Evolutionary conservation across 2,888 invertebrate genomes (phyloP), one percentile per base, ranked within the genome.

Genomic region (Arctia plantaginis): DNA sequence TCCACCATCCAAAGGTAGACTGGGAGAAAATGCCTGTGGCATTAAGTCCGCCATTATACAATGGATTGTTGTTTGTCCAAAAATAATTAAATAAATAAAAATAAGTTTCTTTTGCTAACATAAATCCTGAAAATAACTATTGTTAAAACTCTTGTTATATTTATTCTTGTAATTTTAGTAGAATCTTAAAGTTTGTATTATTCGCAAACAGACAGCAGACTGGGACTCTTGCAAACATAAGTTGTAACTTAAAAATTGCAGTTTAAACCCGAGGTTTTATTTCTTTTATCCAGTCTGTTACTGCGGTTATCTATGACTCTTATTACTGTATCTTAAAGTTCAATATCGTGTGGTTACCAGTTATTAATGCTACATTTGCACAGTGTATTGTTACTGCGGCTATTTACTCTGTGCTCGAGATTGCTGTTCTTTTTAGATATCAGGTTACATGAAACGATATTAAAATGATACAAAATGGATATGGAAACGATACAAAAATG

Each of bases 321-420:
- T 83, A 76, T 76, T 67, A 15, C 59, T 44, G 3, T 18, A 13
- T 0, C 12, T 35, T 75, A 83, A 74, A 71, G 74, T 23, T 73
- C 67, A 69, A 66, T 77, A 69, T 79, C 73, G 74, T 77, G 39
- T 77, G 78, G 41, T 64, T 71, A 62, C 64, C 64, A 76, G 62
- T 79, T 85, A 81, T 76, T 77, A 83, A 79, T 79, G 76, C 76
- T 74, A 79, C 71, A 80, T 86, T 87, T 86, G 75, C 77, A 79
- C 71, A 81, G 84, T 82, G 81, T 85, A 86, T 87, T 87, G 85
- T 87, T 87, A 87, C 87, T 78, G 77, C 66, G 76, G 74, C 72
- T 87, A 87, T 87, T 87, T 87, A 81, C 84, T 79, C 82, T 80
- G 84, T 79, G 71, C 82, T 82, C 76, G 78, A 82, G 80, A 82